Base-by-base conservation (phyloP, 2,797 vertebrate genomes). In the Microctenopoma stevenorrisi region DNA sequence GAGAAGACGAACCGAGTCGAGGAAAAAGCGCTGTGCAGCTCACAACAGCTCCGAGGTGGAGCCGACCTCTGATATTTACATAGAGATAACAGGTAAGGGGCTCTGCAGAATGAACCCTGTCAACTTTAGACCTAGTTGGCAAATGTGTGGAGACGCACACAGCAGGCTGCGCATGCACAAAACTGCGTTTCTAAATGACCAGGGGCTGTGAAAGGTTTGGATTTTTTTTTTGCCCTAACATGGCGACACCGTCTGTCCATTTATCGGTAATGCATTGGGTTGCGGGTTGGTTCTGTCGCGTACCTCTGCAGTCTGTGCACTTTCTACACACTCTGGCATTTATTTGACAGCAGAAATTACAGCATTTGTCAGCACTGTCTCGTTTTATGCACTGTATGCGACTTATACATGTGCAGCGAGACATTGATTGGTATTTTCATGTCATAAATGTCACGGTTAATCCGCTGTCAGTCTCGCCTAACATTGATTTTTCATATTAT, bases 21-120 rank as follows among this genome's bases (percentile, higher is more conserved):
- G 91, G 78, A 95, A 94, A 75, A 93, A 92, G 74, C 91, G 92
- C 76, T 90, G 92, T 71, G 86, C 93, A 67, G 91, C 91, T 64
- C 87, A 64, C 66, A 83, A 49, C 81, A 83, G 89, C 85, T 88
- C 87, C 47, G 91, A 91, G 92, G 92, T 89, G 89, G 93, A 91
- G 91, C 86, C 86, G 71, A 82, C 71, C 79, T 77, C 89, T 40
- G 93, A 94, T 82, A 84, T 94, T 90, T 93, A 93, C 93, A 88
- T 93, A 76, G 83, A 87, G 73, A 92, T 95, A 88, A 89, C 94
- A 93, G 95, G 95, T 95, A 94, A 92, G 83, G 7, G 52, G 71
- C 59, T 35, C 57, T 77, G 85, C 78, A 59, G 52, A 40, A 58
- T 28, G 79, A 82, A 84, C 80, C 64, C 70, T 8, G 58, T 71